These are phyloP conservation scores for Limnephilus lunatus DNA, from an alignment of 2,888 invertebrate species.

Conservation along the genomic window DNA sequence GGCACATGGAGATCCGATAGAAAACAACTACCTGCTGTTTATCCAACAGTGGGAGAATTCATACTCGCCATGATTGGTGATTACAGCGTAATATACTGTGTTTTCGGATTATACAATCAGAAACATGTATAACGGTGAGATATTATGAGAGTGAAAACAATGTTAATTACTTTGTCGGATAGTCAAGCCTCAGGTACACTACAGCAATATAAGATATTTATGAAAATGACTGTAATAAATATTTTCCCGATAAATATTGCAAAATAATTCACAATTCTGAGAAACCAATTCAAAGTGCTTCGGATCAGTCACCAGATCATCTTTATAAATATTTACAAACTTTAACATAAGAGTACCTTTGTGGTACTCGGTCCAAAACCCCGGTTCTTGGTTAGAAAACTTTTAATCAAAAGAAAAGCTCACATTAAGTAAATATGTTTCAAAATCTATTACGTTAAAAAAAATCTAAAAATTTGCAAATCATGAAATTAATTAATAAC, in stretches of 20 bases:
- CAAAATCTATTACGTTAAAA: background rate
- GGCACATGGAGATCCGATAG: constrained; percentile 21
- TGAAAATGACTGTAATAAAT: background rate
- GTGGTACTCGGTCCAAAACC: background rate
- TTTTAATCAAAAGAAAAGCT: no score
- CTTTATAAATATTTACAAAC: background rate
- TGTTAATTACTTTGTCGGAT: background rate
- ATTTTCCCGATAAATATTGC: background rate
- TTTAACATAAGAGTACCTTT: background rate
- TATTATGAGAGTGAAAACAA: background rate
- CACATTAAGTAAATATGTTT: no score
- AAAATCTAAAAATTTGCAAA: background rate
- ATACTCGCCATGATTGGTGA: background rate
- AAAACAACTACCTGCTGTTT: constrained; percentile 25
- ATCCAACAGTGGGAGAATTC: background rate
- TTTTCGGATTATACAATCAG: background rate
- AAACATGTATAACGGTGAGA: background rate
- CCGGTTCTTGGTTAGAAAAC: background rate
- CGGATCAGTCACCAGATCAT: background rate
- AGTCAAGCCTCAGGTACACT: background rate
- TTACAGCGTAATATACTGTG: background rate
- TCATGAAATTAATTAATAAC: background rate
- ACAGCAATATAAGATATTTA: background rate
- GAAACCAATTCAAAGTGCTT: background rate
- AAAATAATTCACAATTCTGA: background rate